Evolutionary conservation across 1,140 invertebrate species (phyloP).

Genomic region (Gonatopus flavifemur): DNA sequence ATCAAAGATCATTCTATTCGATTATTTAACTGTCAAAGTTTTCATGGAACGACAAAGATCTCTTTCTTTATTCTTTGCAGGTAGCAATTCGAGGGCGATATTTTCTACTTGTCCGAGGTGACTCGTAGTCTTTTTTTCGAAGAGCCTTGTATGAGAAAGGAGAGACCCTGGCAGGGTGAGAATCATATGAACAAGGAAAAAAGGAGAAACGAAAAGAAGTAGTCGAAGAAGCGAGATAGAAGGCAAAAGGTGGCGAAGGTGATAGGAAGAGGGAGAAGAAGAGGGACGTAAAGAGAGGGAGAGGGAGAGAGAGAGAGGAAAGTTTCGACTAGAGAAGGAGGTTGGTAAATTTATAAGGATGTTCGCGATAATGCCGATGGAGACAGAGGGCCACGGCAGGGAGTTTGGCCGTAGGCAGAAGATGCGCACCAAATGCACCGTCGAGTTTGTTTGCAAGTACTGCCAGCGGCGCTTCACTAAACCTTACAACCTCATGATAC

Average conservation of each 20-base stretch:
- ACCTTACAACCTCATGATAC: slow-evolving; percentile 99
- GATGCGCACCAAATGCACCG: slow-evolving; percentile 85
- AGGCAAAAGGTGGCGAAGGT: slow-evolving; percentile 14
- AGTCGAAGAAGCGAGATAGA: slow-evolving; percentile 29
- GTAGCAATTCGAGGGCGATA: too few relatives aligned
- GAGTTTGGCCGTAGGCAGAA: slow-evolving; percentile 84
- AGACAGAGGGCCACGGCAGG: slow-evolving; percentile 85
- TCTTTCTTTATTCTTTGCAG: too few relatives aligned
- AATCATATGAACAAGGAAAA: too few relatives aligned
- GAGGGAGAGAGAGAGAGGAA: slow-evolving; percentile 43
- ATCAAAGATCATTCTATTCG: too few relatives aligned
- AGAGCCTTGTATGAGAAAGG: too few relatives aligned
- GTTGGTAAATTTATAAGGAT: slow-evolving; percentile 60
- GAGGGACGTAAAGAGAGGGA: slow-evolving; percentile 29
- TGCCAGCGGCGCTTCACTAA: slow-evolving; percentile 98
- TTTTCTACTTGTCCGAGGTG: too few relatives aligned
- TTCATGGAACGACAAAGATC: too few relatives aligned
- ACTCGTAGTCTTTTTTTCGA: too few relatives aligned
- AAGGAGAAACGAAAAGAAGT: slow-evolving; percentile 25
- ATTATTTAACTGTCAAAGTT: too few relatives aligned
- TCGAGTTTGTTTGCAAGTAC: slow-evolving; percentile 97
- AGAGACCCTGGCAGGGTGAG: too few relatives aligned
- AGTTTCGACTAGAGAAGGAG: slow-evolving; percentile 51
- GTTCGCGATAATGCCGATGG: slow-evolving; percentile 80
- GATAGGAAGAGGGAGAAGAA: slow-evolving; percentile 17